A percentile compares a stretch with the other conserved stretches of the same genome.
Conservation (phyloP, 2,888 invertebrate genomes). For the Fabriciana adippe region DNA sequence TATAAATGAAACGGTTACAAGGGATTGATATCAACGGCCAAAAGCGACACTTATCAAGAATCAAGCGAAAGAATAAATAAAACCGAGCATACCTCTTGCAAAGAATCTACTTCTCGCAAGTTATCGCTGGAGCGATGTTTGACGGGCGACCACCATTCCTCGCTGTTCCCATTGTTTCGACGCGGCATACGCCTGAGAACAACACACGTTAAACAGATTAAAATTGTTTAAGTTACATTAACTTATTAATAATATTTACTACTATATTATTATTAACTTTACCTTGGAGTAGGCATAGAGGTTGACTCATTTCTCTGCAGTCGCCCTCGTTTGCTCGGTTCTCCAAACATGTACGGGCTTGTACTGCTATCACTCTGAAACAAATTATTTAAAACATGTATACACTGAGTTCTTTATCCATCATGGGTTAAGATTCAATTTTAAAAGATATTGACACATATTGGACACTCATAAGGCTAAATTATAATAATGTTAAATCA, state of each 20-base stretch:
- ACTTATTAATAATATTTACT: neutral
- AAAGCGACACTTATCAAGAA: constrained; percentile 16
- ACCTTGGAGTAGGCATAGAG: constrained; percentile 52
- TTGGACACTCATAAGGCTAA: too few relatives aligned
- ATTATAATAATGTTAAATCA: too few relatives aligned
- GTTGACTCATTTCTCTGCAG: constrained; percentile 54
- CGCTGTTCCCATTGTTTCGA: constrained; percentile 68
- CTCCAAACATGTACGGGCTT: constrained; percentile 54
- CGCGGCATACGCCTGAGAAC: constrained; percentile 52
- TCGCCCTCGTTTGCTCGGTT: constrained; percentile 64
- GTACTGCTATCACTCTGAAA: constrained; percentile 36
- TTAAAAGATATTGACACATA: too few relatives aligned
- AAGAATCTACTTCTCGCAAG: constrained; percentile 54
- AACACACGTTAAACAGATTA: neutral
- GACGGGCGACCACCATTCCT: constrained; percentile 69
- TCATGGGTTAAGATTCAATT: too few relatives aligned
- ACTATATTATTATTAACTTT: neutral
- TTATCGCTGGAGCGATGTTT: constrained; percentile 66
- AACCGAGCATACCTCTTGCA: constrained; percentile 55
- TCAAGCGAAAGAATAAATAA: neutral
- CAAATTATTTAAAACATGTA: neutral
- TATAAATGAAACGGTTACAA: constrained; percentile 5
- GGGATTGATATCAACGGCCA: constrained; percentile 15
- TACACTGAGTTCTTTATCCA: too few relatives aligned
- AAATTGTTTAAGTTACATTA: neutral